Percentiles rank a stretch among this genome's conserved stretches.
Conservation (phyloP, 2,113 vertebrate genomes). For the Esox niger region DNA sequence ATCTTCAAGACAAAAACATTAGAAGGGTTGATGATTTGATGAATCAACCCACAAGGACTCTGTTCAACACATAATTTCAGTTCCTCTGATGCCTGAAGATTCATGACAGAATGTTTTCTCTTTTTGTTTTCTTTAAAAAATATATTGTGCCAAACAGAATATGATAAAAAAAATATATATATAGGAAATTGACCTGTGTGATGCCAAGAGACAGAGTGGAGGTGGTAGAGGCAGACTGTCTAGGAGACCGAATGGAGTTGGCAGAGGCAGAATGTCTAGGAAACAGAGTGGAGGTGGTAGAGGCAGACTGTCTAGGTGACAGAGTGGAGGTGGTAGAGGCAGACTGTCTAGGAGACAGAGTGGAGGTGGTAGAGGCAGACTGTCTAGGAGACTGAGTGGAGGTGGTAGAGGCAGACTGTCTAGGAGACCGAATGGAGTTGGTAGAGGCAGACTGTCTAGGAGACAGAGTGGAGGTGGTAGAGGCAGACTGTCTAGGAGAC, state of each 20-base stretch:
- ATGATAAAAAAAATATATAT: too few relatives aligned
- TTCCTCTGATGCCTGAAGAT: not conserved
- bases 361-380: too few relatives aligned
- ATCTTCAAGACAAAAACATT: slow-evolving; percentile 43
- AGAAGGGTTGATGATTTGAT: slow-evolving; percentile 19
- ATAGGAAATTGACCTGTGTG: too few relatives aligned
- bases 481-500: not conserved
- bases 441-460: not conserved
- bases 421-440: too few relatives aligned
- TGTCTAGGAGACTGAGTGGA: too few relatives aligned
- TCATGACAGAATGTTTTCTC: not conserved
- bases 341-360: too few relatives aligned
- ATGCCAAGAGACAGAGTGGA: not conserved
- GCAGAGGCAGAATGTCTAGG: too few relatives aligned
- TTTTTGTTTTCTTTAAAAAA: too few relatives aligned
- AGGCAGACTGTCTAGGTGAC: not conserved
- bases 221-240: not conserved
- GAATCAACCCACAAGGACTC: slow-evolving; percentile 2
- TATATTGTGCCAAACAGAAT: too few relatives aligned
- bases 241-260: not conserved
- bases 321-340: too few relatives aligned
- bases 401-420: too few relatives aligned
- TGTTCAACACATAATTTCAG: too few relatives aligned
- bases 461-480: not conserved
- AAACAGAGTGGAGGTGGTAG: not conserved